Base-by-base conservation (phyloP, 2,797 vertebrate species). In the Streptopelia turtur region DNA sequence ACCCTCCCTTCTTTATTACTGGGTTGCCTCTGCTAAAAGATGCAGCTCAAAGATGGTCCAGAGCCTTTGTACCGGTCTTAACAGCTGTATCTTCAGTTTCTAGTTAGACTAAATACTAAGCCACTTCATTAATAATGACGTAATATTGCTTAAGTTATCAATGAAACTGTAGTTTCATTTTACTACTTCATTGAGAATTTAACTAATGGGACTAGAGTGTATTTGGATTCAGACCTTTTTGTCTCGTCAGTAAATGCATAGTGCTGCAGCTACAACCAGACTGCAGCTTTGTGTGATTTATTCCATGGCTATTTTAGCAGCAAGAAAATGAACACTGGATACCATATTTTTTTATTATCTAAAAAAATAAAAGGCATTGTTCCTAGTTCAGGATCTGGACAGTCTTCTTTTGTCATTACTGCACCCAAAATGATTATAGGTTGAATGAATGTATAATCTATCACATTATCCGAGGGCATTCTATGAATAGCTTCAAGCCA, bases 401-500 rank as follows among this genome's bases (percentile, higher is more conserved):
- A 93, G 74, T 60, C 49, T n/a, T 92, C 84, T 96, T 96, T 93
- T 97, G 80, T 93, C 78, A 90, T 96, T 84, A 77, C 64, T 93
- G 71, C 37, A 39, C 91, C 92, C 27, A 69, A 71, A 95, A 84
- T 90, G 2, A 95, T 90, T 95, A 87, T 93, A 90, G 72, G 71
- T 87, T 89, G 82, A 94, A 93, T 97, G 94, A 14, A 35, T 89
- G 65, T 95, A 77, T 82, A 92, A 94, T 94, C 90, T 97, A 82
- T 94, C 91, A 61, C 69, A 92, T 97, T 96, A 97, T 95, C 93
- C 87, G 94, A 97, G 95, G 95, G 63, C 80, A 80, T 96, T 96
- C 93, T 96, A 83, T 94, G 83, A 97, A 97, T 96, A 97, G 91
- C 92, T 87, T 74, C 89, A 94, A 96, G 75, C 57, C 79, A 95